Percentiles rank a stretch among this genome's conserved stretches.
phyloP scores from a whole-genome alignment of 2,888 invertebrate genomes.

The Ochlodes sylvanus region DNA sequence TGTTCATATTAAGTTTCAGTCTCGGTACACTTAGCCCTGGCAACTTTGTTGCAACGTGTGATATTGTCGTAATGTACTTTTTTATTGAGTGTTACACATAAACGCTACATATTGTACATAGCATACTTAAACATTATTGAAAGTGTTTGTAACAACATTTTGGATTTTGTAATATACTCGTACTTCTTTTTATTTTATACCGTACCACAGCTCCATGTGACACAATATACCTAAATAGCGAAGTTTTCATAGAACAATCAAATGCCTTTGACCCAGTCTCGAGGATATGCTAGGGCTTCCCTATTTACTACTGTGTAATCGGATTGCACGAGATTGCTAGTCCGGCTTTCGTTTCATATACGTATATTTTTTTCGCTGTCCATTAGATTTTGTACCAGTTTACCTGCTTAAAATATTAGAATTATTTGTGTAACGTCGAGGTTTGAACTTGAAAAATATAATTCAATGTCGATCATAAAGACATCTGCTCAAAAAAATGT shows the following conservation, averaged over 20 bases:
- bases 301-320: conserved; percentile 60
- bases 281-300: conserved; percentile 56
- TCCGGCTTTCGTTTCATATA: conserved; percentile 21
- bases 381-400: not conserved
- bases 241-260: conserved; percentile 47
- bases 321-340: conserved; percentile 60
- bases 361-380: not conserved
- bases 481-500: not conserved
- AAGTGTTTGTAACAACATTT: too few species aligned
- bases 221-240: conserved; percentile 11
- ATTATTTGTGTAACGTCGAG: too few species aligned
- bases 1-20: conserved; percentile 41
- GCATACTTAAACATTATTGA: too few species aligned
- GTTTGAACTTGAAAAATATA: too few species aligned
- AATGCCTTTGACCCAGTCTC: conserved; percentile 63
- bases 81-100: not conserved
- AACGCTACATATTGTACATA: too few species aligned
- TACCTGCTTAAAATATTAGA: too few species aligned
- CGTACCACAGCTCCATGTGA: not conserved
- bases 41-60: conserved; percentile 35
- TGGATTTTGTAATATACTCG: not conserved
- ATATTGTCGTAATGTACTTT: conserved; percentile 9
- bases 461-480: too few species aligned
- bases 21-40: conserved; percentile 32
- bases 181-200: not conserved